Evolutionary conservation across 2,888 invertebrate species (phyloP).

Genomic region (Calliopum simillimum): DNA sequence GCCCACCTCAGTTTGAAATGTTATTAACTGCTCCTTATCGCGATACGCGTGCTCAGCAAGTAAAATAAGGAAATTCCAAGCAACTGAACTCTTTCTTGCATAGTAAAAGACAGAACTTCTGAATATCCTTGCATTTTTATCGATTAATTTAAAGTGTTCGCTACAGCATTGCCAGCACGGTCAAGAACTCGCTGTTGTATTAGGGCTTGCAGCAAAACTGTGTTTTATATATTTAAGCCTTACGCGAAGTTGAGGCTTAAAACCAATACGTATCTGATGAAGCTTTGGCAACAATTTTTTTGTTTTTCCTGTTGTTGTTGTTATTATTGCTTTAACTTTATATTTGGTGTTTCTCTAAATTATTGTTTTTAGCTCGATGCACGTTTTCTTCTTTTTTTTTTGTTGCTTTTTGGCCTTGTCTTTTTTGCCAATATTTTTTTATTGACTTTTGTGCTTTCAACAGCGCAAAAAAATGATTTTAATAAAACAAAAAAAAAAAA

Average conservation of each 20-base stretch:
- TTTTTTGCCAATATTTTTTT: not conserved
- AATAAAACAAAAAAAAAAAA: not conserved
- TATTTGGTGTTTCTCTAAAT: slow-evolving; percentile 35
- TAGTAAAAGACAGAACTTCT: not conserved
- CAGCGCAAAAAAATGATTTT: too few relatives aligned
- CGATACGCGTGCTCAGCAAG: slow-evolving; percentile 21
- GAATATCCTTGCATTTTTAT: not conserved
- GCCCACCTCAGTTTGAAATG: not conserved
- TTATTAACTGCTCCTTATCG: slow-evolving; percentile 9
- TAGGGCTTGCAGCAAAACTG: too few relatives aligned
- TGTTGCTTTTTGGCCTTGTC: not conserved
- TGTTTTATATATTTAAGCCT: too few relatives aligned
- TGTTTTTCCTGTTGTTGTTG: slow-evolving; percentile 10
- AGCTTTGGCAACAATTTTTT: not conserved
- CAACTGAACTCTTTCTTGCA: not conserved
- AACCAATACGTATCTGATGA: slow-evolving; percentile 21
- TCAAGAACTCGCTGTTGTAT: not conserved
- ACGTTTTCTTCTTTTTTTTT: slow-evolving; percentile 19
- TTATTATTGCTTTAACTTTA: slow-evolving; percentile 3
- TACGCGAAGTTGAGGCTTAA: not conserved
- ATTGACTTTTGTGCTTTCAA: not conserved
- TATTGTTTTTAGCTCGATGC: slow-evolving; percentile 36
- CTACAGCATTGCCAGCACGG: not conserved
- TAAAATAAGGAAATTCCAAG: too few relatives aligned
- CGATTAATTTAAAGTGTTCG: slow-evolving; percentile 23